Conservation (phyloP, 1,140 invertebrate species). For the Manduca sexta region DNA sequence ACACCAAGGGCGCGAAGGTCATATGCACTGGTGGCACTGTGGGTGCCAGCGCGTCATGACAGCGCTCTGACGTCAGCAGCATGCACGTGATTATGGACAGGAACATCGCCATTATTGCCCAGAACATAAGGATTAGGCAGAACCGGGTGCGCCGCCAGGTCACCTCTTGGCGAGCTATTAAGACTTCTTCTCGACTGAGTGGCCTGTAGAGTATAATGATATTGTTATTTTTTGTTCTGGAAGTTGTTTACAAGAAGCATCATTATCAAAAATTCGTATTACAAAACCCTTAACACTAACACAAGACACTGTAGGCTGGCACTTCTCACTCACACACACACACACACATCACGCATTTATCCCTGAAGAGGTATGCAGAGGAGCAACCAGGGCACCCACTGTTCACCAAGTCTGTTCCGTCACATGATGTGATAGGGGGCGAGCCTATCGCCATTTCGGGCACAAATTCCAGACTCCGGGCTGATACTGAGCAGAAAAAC, state of each 20-base stretch:
- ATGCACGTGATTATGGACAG: conserved; percentile 38
- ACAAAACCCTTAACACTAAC: too few species aligned
- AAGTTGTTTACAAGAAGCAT: neutral
- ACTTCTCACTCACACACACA: too few species aligned
- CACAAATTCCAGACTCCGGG: too few species aligned
- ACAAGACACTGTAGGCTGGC: too few species aligned
- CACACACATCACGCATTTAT: too few species aligned
- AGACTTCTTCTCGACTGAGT: conserved; percentile 37
- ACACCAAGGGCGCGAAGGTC: conserved; percentile 33
- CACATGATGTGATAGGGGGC: too few species aligned
- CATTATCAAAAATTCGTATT: too few species aligned
- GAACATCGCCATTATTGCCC: conserved; percentile 42
- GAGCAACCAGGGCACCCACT: too few species aligned
- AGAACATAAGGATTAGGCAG: conserved; percentile 40
- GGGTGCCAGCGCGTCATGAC: conserved; percentile 10
- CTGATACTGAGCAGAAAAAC: too few species aligned
- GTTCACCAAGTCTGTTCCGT: too few species aligned
- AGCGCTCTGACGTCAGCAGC: conserved; percentile 21
- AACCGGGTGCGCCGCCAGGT: conserved; percentile 35
- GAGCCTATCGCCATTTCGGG: too few species aligned
- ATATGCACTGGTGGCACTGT: conserved; percentile 40
- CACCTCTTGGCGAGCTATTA: conserved; percentile 15
- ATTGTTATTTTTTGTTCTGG: neutral
- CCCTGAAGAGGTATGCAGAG: too few species aligned
- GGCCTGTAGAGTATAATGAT: conserved; percentile 28